Conservation (phyloP, 2,888 invertebrate genomes). For the Dicycla oo region DNA sequence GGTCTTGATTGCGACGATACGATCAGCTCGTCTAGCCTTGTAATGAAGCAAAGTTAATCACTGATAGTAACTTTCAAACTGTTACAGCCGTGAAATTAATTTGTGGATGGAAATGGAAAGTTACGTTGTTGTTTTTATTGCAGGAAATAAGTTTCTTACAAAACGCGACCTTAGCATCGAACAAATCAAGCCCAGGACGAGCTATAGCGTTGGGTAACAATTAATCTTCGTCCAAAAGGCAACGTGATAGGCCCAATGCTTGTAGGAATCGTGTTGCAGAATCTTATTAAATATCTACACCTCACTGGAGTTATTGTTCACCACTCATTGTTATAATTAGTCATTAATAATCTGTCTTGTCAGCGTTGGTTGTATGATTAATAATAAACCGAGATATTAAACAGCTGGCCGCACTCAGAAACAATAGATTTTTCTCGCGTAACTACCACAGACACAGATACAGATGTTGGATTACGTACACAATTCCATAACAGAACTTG, state of each 20-base stretch:
- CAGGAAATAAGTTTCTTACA: constrained; percentile 65
- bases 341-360: constrained; percentile 85
- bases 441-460: constrained; percentile 35
- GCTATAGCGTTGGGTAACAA: constrained; percentile 75
- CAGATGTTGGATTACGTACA: constrained; percentile 39
- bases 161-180: constrained; percentile 71
- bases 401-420: constrained; percentile 63
- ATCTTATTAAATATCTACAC: constrained; percentile 85
- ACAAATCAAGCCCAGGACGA: constrained; percentile 73
- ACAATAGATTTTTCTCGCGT: constrained; percentile 63
- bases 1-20: constrained; percentile 40
- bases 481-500: constrained; percentile 34
- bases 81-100: constrained; percentile 60
- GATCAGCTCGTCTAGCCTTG: constrained; percentile 66
- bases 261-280: constrained; percentile 84
- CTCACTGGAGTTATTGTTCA: constrained; percentile 82
- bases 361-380: constrained; percentile 80
- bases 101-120: constrained; percentile 67
- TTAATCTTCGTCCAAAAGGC: constrained; percentile 86
- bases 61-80: constrained; percentile 60
- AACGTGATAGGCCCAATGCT: constrained; percentile 81
- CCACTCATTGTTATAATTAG: constrained; percentile 84
- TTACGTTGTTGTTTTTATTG: constrained; percentile 62
- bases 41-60: constrained; percentile 44
- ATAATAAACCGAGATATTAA: constrained; percentile 76